Evolutionary conservation across 2,113 vertebrate genomes (phyloP).

Genomic region (Prietella phreatophila): DNA sequence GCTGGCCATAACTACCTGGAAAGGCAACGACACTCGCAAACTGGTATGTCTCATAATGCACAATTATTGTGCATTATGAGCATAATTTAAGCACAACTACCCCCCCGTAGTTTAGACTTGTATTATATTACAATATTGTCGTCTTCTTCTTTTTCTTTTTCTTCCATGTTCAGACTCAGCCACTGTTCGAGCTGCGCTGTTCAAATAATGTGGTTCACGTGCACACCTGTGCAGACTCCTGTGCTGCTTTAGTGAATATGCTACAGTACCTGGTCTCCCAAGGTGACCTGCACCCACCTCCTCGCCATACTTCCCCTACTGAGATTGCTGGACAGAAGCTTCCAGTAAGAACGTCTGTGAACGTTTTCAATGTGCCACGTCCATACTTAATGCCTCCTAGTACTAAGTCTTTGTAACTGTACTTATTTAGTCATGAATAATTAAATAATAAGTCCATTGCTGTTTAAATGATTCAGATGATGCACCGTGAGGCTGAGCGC

Average conservation of each 20-base stretch:
- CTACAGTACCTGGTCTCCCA: constrained; percentile 83
- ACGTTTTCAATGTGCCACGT: neutral
- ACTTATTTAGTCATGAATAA: neutral
- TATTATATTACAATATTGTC: neutral
- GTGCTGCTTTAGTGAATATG: constrained; percentile 82
- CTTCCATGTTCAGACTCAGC: constrained; percentile 74
- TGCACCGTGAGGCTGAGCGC: neutral
- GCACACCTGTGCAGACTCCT: constrained; percentile 88
- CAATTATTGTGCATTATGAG: too few relatives aligned
- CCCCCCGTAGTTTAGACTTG: neutral
- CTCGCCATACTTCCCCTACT: constrained; percentile 80
- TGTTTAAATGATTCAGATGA: neutral
- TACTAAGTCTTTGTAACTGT: neutral
- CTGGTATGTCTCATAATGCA: constrained; percentile 70
- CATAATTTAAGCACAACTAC: too few relatives aligned
- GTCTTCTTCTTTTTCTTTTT: neutral
- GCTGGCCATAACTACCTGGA: constrained; percentile 89
- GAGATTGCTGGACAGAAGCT: constrained; percentile 90
- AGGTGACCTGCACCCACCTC: constrained; percentile 84
- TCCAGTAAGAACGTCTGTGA: constrained; percentile 68
- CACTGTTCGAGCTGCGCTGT: constrained; percentile 88
- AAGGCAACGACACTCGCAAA: constrained; percentile 76
- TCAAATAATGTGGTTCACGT: constrained; percentile 89
- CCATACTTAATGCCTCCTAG: neutral
- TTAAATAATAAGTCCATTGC: neutral